Evolutionary conservation across 2,797 vertebrate genomes (phyloP).

Genomic region (Tokudaia muenninki): DNA sequence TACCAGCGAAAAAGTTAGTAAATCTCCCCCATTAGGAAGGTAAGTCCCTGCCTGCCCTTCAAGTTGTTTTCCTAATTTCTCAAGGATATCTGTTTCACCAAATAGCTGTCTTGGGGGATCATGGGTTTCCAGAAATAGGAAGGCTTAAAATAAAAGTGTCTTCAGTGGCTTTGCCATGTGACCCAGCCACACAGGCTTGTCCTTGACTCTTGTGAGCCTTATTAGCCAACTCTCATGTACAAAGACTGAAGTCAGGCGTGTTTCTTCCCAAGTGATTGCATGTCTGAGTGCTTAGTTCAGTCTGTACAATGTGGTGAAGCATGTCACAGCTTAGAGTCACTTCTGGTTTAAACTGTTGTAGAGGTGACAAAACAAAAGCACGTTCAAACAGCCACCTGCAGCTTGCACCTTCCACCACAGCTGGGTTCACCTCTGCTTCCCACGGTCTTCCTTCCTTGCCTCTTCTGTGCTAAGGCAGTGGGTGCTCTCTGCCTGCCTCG

Average conservation of each 20-base stretch:
- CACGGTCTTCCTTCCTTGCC: not conserved
- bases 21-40: constrained; percentile 84
- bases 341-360: no score
- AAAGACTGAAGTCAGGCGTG: not conserved
- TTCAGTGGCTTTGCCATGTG: fast-evolving
- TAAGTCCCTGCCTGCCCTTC: constrained; percentile 79
- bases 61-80: not conserved
- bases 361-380: not conserved
- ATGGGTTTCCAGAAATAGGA: not conserved
- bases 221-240: fast-evolving
- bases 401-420: not conserved
- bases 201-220: not conserved
- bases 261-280: not conserved
- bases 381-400: not conserved
- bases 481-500: not conserved
- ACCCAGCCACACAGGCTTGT: not conserved
- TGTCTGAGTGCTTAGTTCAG: not conserved
- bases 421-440: not conserved
- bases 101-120: not conserved
- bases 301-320: fast-evolving
- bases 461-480: not conserved
- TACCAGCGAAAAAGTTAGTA: constrained; percentile 83
- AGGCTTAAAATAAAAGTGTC: not conserved
- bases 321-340: not conserved
- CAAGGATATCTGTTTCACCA: not conserved